phyloP scores from a whole-genome alignment of 2,888 invertebrate genomes.

The Drosophila paramelanica region DNA sequence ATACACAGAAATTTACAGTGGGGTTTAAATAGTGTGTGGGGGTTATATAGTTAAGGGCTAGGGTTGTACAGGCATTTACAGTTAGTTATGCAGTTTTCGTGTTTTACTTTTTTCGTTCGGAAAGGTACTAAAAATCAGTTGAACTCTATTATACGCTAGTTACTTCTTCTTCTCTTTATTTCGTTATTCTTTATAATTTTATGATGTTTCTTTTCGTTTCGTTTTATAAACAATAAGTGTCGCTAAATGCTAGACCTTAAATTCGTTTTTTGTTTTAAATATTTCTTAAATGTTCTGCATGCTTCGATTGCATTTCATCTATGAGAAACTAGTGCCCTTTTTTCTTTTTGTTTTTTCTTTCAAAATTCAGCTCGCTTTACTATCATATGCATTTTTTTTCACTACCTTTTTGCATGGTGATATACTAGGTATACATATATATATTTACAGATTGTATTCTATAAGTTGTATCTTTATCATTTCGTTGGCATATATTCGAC shows the following conservation, averaged over 20 bases:
- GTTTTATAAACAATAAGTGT: slow-evolving; percentile 78
- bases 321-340: slow-evolving; percentile 56
- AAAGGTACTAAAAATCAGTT: slow-evolving; percentile 81
- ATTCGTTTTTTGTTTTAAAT: slow-evolving; percentile 70
- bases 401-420: slow-evolving; percentile 53
- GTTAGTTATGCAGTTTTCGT: slow-evolving; percentile 45
- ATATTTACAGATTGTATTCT: slow-evolving; percentile 64
- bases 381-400: slow-evolving; percentile 55
- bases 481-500: slow-evolving; percentile 64
- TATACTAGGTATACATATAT: slow-evolving; percentile 56
- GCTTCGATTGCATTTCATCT: slow-evolving; percentile 55
- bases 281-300: slow-evolving; percentile 29
- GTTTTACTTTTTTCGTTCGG: slow-evolving; percentile 37
- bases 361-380: slow-evolving; percentile 74
- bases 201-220: slow-evolving; percentile 44
- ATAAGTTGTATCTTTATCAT: slow-evolving; percentile 47
- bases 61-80: slow-evolving; percentile 74
- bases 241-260: slow-evolving; percentile 79
- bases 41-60: slow-evolving; percentile 25
- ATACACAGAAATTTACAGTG: slow-evolving; percentile 83
- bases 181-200: slow-evolving; percentile 27
- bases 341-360: slow-evolving; percentile 26
- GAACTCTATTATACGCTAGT: slow-evolving; percentile 68
- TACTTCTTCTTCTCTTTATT: slow-evolving; percentile 34
- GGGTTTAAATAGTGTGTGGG: slow-evolving; percentile 39